Evolutionary conservation across 2,888 invertebrate species (phyloP).

Genomic region (Pemphredon lugubris): DNA sequence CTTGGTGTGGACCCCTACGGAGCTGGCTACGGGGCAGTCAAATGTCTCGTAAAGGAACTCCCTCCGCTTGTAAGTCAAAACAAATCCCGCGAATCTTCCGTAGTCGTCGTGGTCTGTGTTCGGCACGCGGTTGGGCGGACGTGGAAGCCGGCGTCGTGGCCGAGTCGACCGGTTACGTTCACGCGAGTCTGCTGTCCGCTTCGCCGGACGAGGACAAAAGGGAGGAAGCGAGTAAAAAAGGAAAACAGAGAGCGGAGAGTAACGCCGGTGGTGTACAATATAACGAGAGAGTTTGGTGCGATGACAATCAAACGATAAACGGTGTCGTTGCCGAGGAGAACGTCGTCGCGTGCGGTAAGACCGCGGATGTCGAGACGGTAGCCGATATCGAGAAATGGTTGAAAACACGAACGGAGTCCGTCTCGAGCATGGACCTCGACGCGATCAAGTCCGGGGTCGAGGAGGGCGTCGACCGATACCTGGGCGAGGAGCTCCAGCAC

Average conservation of each 20-base stretch:
- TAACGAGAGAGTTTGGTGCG: constrained; percentile 25
- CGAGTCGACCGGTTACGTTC: constrained; percentile 38
- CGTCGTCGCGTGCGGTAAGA: constrained; percentile 5
- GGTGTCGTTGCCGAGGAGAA: constrained; percentile 1
- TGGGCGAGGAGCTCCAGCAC: constrained; percentile 72
- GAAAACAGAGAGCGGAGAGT: constrained; percentile 29
- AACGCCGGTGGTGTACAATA: constrained; percentile 15
- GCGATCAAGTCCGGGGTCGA: constrained; percentile 68
- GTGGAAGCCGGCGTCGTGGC: constrained; percentile 45
- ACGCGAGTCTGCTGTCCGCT: constrained; percentile 20
- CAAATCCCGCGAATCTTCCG: constrained; percentile 74
- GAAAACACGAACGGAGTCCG: constrained; percentile 73
- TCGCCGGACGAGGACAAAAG: constrained; percentile 50
- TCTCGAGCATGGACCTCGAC: constrained; percentile 74
- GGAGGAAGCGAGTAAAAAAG: constrained; percentile 48
- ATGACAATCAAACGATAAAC: background rate
- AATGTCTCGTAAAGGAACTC: constrained; percentile 74
- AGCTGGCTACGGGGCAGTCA: constrained; percentile 65
- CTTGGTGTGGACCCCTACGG: constrained; percentile 61
- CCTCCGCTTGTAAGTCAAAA: constrained; percentile 68
- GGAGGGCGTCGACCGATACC: constrained; percentile 71
- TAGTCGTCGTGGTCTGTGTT: constrained; percentile 57
- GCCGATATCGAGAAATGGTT: constrained; percentile 78
- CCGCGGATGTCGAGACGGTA: constrained; percentile 63
- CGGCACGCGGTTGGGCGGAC: constrained; percentile 49